Conservation (phyloP, 2,888 invertebrate genomes). For the Pogonocherus hispidulus region DNA sequence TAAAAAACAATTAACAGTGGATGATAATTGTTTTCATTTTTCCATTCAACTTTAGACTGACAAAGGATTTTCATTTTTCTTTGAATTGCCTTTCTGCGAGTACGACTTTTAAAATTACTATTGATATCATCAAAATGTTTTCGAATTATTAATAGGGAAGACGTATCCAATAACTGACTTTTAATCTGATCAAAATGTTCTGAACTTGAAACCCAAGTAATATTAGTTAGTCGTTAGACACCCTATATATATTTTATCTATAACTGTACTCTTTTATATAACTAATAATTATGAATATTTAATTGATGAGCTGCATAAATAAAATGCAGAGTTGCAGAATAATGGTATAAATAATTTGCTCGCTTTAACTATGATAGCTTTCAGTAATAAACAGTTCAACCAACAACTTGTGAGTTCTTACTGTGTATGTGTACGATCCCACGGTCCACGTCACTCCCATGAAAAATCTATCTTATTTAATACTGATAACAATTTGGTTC, state of each 20-base stretch:
- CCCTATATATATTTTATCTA: no score
- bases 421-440: no score
- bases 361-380: no score
- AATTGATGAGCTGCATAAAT: no score
- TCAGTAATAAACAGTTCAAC: no score
- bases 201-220: slow-evolving; percentile 7
- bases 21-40: neutral
- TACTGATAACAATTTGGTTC: neutral
- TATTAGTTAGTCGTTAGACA: no score
- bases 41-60: neutral
- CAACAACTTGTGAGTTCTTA: no score
- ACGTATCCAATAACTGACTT: neutral
- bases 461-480: slow-evolving; percentile 10
- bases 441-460: no score
- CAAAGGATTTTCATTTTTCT: slow-evolving; percentile 7
- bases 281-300: no score
- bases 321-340: no score
- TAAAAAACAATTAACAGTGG: neutral
- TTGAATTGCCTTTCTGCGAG: slow-evolving; percentile 5
- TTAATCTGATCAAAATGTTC: slow-evolving; percentile 10
- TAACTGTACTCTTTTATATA: no score
- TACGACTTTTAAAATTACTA: neutral
- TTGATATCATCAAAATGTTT: slow-evolving; percentile 2
- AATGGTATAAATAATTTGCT: no score
- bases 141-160: neutral